Conservation (phyloP, 2,797 vertebrate genomes). For the Sebastiscus albofasciatus region DNA sequence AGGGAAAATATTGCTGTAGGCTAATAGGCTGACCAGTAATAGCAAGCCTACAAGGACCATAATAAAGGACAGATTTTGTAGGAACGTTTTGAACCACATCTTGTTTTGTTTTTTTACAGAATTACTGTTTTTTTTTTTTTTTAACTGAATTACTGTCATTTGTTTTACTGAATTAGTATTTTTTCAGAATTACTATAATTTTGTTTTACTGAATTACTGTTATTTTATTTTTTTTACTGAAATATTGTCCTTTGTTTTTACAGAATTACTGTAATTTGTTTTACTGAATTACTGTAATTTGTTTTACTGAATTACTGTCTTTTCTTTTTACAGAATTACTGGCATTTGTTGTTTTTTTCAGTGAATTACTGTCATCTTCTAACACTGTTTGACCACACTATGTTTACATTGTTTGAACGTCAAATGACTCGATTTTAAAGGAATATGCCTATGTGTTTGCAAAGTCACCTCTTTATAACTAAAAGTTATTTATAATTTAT, state of each 20-base stretch:
- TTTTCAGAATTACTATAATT: background rate
- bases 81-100: background rate
- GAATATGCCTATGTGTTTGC: background rate
- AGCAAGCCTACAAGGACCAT: background rate
- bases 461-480: background rate
- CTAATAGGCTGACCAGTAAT: background rate
- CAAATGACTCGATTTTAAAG: background rate
- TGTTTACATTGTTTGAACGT: background rate
- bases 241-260: background rate
- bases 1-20: background rate
- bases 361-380: background rate
- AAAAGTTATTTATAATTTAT: background rate
- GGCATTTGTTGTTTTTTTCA: background rate
- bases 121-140: background rate
- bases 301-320: background rate
- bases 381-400: background rate
- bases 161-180: too few species aligned
- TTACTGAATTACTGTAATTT: too few species aligned
- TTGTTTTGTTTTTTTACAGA: background rate
- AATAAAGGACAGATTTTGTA: background rate
- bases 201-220: too few species aligned
- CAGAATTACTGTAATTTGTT: too few species aligned
- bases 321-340: background rate
- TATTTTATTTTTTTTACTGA: too few species aligned
- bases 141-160: too few species aligned